Evolutionary conservation across 2,888 invertebrate species (phyloP).

Genomic region (Eupelmus urozonus): DNA sequence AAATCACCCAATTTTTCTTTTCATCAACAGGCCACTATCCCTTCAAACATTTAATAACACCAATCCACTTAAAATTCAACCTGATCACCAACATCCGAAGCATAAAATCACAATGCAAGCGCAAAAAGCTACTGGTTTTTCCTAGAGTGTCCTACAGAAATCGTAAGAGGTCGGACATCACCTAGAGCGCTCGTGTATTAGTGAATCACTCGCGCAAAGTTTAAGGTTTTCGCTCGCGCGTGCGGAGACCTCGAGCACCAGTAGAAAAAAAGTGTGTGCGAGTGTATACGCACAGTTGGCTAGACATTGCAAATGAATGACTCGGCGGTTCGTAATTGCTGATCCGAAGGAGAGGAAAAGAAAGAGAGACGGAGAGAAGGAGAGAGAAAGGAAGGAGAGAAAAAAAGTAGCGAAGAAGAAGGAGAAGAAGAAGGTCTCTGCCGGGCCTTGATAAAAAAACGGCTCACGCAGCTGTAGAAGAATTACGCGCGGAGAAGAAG

Average conservation of each 20-base stretch:
- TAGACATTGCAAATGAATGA: slow-evolving; percentile 1
- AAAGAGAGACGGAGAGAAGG: background rate
- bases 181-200: background rate
- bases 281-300: background rate
- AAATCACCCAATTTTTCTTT: too few species aligned
- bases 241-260: background rate
- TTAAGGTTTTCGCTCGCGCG: background rate
- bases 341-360: background rate
- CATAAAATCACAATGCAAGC: too few species aligned
- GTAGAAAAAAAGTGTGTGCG: background rate
- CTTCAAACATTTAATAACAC: too few species aligned
- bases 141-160: too few species aligned
- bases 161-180: background rate
- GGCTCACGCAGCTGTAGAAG: too few species aligned
- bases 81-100: too few species aligned
- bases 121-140: too few species aligned
- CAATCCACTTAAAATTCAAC: too few species aligned
- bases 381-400: background rate
- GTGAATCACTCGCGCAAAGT: background rate
- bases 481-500: background rate
- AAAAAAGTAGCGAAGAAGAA: background rate
- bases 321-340: background rate
- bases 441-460: background rate
- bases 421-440: background rate
- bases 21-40: too few species aligned